Base-by-base conservation (phyloP, 2,797 vertebrate species). In the Rhyacichthys aspro region DNA sequence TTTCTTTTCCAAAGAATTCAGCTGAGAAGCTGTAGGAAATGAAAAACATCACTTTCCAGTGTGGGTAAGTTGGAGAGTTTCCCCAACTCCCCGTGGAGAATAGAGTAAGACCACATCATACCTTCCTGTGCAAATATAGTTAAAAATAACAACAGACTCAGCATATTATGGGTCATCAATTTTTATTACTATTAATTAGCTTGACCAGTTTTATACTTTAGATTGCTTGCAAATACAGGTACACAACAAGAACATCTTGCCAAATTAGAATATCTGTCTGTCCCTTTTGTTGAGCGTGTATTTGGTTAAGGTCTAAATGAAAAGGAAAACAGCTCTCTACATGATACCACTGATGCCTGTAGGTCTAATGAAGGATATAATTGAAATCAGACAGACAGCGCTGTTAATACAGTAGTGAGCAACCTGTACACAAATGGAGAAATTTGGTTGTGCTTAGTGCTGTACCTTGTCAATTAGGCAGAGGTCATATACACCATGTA, bases 161-260 rank as follows among this genome's bases (percentile, higher is more conserved):
- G 11, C 59, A 34, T 46, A 67, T 85, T 69, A 85, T 91, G 90
- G 92, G 91, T 90, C 91, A 92, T 88, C 91, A 83, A 64, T 79
- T 90, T 92, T 93, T 91, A 93, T 92, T 93, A 87, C 77, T 86
- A 76, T 89, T 81, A 83, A 88, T 89, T 79, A 84, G 67, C 79
- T 84, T 79, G 60, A 88, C 71, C 80, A 83, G 82, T 68, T 79
- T 84, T 63, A 72, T 82, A 85, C 72, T 70, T 83, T 80, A 70
- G 82, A 83, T 78, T 86, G 75, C 74, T 89, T 87, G 85, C 86
- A 88, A 73, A 82, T 88, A 91, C 83, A 91, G 70, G 81, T 81
- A 88, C 78, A 88, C 85, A 86, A 84, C 78, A 86, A 85, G 69
- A 86, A 87, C 80, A 78, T 70, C 76, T 84, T 74, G 80, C 80